A percentile compares a stretch with the other conserved stretches of the same genome.
Evolutionary conservation across 2,797 vertebrate genomes (phyloP).

Genomic region (Squalus acanthias): DNA sequence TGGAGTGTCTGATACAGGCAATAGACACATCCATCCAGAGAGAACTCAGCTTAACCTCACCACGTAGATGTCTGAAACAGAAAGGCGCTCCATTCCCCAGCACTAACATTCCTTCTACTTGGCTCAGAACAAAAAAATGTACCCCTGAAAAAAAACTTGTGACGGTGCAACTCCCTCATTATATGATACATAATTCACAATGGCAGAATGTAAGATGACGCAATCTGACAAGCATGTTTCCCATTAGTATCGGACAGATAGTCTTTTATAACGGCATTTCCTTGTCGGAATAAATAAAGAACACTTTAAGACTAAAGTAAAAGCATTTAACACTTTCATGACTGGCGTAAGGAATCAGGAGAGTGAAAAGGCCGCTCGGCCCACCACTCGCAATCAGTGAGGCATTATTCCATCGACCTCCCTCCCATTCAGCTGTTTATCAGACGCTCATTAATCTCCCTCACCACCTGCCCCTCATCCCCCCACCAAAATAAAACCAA

Average conservation of each 20-base stretch:
- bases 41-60: not conserved
- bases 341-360: not conserved
- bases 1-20: not conserved
- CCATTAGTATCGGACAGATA: not conserved
- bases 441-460: not conserved
- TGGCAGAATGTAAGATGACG: not conserved
- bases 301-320: not conserved
- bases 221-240: constrained; percentile 25
- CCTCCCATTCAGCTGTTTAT: not conserved
- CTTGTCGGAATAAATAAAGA: constrained; percentile 29
- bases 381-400: no score
- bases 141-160: not conserved
- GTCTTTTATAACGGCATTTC: constrained; percentile 27
- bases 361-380: no score
- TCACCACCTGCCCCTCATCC: not conserved
- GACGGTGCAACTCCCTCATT: not conserved
- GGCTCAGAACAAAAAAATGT: not conserved
- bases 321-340: not conserved
- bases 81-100: not conserved
- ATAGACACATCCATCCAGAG: not conserved
- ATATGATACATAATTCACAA: not conserved
- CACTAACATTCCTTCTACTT: not conserved
- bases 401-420: not conserved
- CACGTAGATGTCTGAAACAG: not conserved
- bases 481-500: not conserved